These are phyloP conservation scores for Aphis gossypii DNA, from an alignment of 1,140 invertebrate species.

Conservation along the genomic window DNA sequence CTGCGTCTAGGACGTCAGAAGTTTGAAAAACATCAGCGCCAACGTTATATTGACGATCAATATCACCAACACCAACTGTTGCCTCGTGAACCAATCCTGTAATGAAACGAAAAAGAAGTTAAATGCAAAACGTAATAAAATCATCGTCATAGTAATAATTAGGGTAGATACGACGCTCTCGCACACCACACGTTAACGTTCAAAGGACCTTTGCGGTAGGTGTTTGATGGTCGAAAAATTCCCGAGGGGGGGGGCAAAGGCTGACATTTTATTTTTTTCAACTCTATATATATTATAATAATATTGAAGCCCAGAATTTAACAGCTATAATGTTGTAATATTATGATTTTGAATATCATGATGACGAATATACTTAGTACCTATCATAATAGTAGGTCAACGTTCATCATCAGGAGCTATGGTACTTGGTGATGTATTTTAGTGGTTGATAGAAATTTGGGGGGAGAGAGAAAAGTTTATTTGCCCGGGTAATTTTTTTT, in stretches of 20 bases:
- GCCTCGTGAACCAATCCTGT: slow-evolving; percentile 97
- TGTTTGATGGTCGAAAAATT: not conserved
- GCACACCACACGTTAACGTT: not conserved
- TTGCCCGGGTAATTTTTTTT: not conserved
- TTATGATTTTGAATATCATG: not conserved
- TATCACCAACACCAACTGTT: slow-evolving; percentile 94
- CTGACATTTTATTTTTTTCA: not conserved
- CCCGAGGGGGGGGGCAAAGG: not conserved
- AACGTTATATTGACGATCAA: slow-evolving; percentile 95
- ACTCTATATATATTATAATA: no score
- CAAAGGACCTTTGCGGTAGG: slow-evolving; percentile 1
- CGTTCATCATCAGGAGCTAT: no score
- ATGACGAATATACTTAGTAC: not conserved
- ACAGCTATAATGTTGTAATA: not conserved
- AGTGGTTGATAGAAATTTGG: no score
- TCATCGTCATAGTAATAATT: not conserved
- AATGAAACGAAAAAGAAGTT: slow-evolving; percentile 64
- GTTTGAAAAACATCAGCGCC: slow-evolving; percentile 96
- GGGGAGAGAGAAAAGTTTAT: no score
- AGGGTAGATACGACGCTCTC: not conserved
- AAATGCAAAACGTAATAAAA: not conserved
- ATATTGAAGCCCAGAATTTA: not conserved
- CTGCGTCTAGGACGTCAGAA: slow-evolving; percentile 80
- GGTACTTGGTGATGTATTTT: no score
- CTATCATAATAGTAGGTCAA: not conserved